Conservation (phyloP, 2,888 invertebrate genomes). For the Leistus spinibarbis region DNA sequence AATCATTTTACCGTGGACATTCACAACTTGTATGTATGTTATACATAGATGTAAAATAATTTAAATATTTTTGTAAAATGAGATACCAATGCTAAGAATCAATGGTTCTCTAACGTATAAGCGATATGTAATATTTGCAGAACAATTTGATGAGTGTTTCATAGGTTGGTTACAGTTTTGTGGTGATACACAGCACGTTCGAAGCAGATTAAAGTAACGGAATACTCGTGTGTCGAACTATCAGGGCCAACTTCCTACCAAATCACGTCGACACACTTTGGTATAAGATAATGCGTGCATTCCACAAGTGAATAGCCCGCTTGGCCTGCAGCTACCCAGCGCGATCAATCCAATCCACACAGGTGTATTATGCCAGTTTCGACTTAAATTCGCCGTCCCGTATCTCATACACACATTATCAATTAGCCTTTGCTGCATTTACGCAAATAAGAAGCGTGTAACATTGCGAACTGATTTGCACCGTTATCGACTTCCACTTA, state of each 20-base stretch:
- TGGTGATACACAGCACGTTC: not conserved
- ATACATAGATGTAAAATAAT: no score
- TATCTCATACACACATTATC: not conserved
- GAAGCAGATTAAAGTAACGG: conserved; percentile 35
- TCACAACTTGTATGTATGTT: no score
- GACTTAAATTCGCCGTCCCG: not conserved
- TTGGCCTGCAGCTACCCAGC: not conserved
- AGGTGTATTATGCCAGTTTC: not conserved
- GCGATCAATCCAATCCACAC: not conserved
- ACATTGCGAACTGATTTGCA: not conserved
- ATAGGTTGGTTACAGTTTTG: not conserved
- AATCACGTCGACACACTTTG: conserved; percentile 38
- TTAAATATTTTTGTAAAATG: no score
- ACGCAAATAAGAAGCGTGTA: not conserved
- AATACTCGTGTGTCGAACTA: conserved; percentile 18
- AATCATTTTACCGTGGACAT: no score
- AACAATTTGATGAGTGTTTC: not conserved
- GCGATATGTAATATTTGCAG: not conserved
- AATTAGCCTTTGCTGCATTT: not conserved
- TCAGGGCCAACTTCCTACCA: conserved; percentile 38
- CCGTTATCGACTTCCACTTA: not conserved
- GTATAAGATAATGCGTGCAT: conserved; percentile 31
- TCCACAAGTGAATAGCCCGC: conserved; percentile 17
- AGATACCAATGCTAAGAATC: no score
- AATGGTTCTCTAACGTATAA: no score